Percentiles rank a stretch among this genome's conserved stretches.
These are phyloP conservation scores for Palythoa grandis DNA, from an alignment of 92 coral and sea anemone species.

Conservation along the genomic window DNA sequence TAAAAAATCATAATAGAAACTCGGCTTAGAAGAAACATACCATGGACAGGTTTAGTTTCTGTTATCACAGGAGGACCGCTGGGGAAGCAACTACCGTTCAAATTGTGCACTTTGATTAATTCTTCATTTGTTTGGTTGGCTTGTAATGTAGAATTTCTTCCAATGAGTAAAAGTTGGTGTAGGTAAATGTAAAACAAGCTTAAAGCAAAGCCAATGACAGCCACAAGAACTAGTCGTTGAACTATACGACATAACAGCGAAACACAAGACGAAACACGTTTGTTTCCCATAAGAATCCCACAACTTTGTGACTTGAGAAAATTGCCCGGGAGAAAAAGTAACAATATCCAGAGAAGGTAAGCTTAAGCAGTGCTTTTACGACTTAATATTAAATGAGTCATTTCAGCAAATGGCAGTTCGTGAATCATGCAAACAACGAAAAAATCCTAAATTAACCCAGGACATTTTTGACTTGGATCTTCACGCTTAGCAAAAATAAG, in stretches of 20 bases:
- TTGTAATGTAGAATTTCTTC: background rate
- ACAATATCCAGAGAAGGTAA: background rate
- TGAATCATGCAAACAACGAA: background rate
- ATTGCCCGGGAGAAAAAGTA: background rate
- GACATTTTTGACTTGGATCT: background rate
- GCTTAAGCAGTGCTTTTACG: conserved; percentile 24
- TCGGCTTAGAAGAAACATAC: background rate
- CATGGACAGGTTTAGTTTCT: background rate
- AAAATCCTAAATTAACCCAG: background rate
- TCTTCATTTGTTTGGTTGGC: background rate
- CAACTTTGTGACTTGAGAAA: background rate
- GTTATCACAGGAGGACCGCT: background rate
- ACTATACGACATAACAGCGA: background rate
- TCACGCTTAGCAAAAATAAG: too few species aligned
- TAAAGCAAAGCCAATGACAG: background rate
- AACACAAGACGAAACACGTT: background rate
- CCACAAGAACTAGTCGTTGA: background rate
- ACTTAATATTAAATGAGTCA: background rate
- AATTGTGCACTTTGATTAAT: background rate
- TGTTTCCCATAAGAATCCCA: background rate
- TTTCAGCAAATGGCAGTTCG: background rate
- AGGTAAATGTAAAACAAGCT: conserved; percentile 1
- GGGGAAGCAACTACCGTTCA: background rate
- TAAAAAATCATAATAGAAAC: background rate
- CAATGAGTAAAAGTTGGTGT: background rate